These are phyloP conservation scores for Ibidorhyncha struthersii DNA, from an alignment of 2,113 vertebrate genomes.

Conservation along the genomic window DNA sequence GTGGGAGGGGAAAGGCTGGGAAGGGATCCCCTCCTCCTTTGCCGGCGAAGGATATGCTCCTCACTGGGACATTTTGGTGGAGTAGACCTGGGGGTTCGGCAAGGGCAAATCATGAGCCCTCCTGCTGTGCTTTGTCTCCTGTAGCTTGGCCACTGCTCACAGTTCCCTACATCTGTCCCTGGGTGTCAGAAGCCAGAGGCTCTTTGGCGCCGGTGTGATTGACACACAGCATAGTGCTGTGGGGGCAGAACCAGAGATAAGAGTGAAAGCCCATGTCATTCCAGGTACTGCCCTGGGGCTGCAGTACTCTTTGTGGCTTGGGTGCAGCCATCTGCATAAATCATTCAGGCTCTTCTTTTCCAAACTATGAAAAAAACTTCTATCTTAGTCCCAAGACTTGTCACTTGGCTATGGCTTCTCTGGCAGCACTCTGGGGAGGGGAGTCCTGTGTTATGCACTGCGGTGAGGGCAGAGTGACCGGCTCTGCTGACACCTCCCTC, in stretches of 20 bases:
- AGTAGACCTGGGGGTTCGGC: background rate
- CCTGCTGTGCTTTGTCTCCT: background rate
- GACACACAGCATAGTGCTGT: background rate
- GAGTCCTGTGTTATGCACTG: accelerated
- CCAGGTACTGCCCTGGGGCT: background rate
- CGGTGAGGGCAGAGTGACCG: background rate
- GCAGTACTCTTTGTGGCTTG: background rate
- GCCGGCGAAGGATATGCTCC: no score
- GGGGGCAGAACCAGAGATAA: background rate
- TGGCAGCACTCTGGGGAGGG: background rate
- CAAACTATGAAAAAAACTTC: background rate
- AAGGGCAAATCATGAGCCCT: background rate
- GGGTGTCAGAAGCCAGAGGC: background rate
- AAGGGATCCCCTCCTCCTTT: background rate
- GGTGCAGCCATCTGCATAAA: background rate
- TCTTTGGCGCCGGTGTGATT: background rate
- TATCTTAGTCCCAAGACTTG: background rate
- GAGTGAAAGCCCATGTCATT: background rate
- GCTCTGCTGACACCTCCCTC: background rate
- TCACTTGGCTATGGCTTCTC: background rate
- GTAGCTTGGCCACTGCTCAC: background rate
- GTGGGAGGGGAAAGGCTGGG: background rate
- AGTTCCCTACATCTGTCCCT: background rate
- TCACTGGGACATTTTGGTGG: accelerated
- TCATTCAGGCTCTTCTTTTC: background rate